Base-by-base conservation (phyloP, 2,113 vertebrate species). In the Beaufortia kweichowensis region DNA sequence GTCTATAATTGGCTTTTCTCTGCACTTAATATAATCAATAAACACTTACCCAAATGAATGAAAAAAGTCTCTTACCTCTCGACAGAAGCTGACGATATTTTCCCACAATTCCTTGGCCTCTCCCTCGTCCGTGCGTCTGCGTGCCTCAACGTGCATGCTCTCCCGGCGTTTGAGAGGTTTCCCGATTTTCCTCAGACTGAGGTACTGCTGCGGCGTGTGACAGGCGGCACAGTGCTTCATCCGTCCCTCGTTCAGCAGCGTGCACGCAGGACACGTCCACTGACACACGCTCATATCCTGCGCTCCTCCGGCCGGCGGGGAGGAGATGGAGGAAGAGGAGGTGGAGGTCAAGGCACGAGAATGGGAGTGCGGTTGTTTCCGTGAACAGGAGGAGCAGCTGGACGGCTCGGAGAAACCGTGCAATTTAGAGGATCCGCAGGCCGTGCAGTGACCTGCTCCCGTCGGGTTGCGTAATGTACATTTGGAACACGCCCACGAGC, bases 101-200 rank as follows among this genome's bases (percentile, higher is more conserved):
- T 99, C 97, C 97, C 92, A 95, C 8, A 98, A 93, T 17, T 96
- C 97, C 81, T 97, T 99, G 90, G 97, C 97, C 81, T 98, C 96
- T 0, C 96, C 97, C 82, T 98, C 97, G 0, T 99, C 96, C 0
- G 94, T 97, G 76, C 95, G 94, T 11, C 97, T 88, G 10, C 96
- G 92, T 67, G 95, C 95, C 81, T 98, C 96, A 55, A 95, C 97
- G 0, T 96, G 94, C 90, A 99, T 93, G 84, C 97, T 99, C 90
- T 98, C 96, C 39, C 96, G 85, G 48, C 96, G 92, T 78, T 94
- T 92, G 67, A 99, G 91, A 0, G 95, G 92, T 63, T 92, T 91
- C 8, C 90, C 79, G 11, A 92, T 93, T 78, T 92, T 94, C 79
- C 89, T 91, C 81, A 94, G 93, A 19, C 90, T 89, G 86, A 94